These are phyloP conservation scores for Oplegnathus fasciatus DNA, from an alignment of 2,113 vertebrate species.

Conservation along the genomic window DNA sequence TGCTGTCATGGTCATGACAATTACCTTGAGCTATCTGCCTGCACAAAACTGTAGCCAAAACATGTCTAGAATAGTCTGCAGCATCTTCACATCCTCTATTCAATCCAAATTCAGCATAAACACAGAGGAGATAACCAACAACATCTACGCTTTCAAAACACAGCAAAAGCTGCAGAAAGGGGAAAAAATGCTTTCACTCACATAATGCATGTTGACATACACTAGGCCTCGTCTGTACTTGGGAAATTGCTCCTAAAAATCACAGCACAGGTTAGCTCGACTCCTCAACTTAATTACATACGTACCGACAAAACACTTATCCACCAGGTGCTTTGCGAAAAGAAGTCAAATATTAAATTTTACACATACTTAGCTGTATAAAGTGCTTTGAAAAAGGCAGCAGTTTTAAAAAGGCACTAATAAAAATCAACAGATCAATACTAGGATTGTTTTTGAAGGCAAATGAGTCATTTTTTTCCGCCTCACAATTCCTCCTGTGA, in stretches of 20 bases:
- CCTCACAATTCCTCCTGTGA: slow-evolving; percentile 26
- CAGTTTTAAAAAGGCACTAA: slow-evolving; percentile 82
- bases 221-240: slow-evolving; percentile 33
- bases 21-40: slow-evolving; percentile 26
- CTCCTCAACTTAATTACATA: slow-evolving; percentile 32
- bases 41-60: slow-evolving; percentile 28
- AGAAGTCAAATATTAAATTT: slow-evolving; percentile 42
- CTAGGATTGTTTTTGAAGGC: slow-evolving; percentile 70
- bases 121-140: background rate
- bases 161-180: slow-evolving; percentile 8
- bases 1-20: slow-evolving; percentile 79
- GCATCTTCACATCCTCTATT: slow-evolving; percentile 36
- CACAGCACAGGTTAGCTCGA: slow-evolving; percentile 40
- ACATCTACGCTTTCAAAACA: slow-evolving; percentile 18
- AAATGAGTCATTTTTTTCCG: slow-evolving; percentile 30
- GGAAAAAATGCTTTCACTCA: background rate
- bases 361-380: slow-evolving; percentile 71
- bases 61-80: slow-evolving; percentile 6
- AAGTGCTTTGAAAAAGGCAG: slow-evolving; percentile 84
- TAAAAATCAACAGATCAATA: slow-evolving; percentile 66
- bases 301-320: slow-evolving; percentile 67
- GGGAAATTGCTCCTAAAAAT: slow-evolving; percentile 28
- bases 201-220: slow-evolving; percentile 7
- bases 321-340: slow-evolving; percentile 45
- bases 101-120: slow-evolving; percentile 24